These are phyloP conservation scores for Potamarius usumacintae DNA, from an alignment of 2,113 vertebrate genomes.

Conservation along the genomic window DNA sequence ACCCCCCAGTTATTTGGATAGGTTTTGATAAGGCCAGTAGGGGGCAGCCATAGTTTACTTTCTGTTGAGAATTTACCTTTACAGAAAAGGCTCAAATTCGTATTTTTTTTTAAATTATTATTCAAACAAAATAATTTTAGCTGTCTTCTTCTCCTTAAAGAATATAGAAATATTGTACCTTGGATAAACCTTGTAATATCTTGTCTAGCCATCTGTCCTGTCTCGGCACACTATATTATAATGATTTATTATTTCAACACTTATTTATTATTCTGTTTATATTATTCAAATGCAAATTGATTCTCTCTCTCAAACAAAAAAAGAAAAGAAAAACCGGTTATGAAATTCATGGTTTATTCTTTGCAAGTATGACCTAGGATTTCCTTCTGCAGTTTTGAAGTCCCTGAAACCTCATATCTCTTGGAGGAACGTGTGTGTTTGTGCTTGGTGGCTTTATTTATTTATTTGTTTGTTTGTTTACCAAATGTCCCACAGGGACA, in stretches of 20 bases:
- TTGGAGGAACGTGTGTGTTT: slow-evolving; percentile 14
- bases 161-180: not conserved
- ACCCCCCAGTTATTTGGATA: not conserved
- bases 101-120: not conserved
- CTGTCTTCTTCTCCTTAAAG: slow-evolving; percentile 33
- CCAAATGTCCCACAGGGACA: not conserved
- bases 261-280: not conserved
- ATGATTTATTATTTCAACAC: not conserved
- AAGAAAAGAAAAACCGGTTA: not conserved
- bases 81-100: not conserved
- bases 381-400: slow-evolving; percentile 2
- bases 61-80: slow-evolving; percentile 36
- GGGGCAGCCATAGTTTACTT: slow-evolving; percentile 67
- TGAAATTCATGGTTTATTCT: slow-evolving; percentile 14
- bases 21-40: slow-evolving; percentile 58
- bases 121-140: slow-evolving; percentile 26
- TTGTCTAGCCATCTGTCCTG: not conserved
- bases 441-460: not conserved
- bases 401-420: not conserved
- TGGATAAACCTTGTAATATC: too few relatives aligned
- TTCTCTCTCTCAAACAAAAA: not conserved
- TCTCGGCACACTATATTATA: not conserved
- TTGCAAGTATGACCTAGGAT: not conserved
- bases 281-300: not conserved
- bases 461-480: not conserved